Base-by-base conservation (phyloP, 2,113 vertebrate species). In the Protomyctophum bolini region DNA sequence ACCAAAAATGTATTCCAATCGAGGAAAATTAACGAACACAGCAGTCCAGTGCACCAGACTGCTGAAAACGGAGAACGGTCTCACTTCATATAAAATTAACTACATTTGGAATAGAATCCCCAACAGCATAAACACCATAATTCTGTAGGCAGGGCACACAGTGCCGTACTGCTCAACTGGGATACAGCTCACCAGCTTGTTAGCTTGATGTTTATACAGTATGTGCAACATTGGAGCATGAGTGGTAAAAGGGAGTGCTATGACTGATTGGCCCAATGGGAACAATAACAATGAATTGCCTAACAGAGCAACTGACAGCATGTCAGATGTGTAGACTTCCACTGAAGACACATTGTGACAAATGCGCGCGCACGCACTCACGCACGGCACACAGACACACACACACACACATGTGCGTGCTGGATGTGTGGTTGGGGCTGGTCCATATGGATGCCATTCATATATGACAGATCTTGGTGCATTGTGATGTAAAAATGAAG, bases 381-480 rank as follows among this genome's bases (percentile, higher is more conserved):
- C 51, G 12, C 58, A 67, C 11, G 58, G 55, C 3, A 55, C 7
- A 59, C 10, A 57, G 58, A 68, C 8, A 67, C 50, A 50, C 4
- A 48, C 48, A 63, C 10, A 50, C 29, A 63, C 28, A 45, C 45
- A 12, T 9, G 21, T 21, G 21, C 1, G 21, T 21, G 21, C 21
- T 21, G 21, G 21, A 21, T 21, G 21, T 21, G 21, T 21, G 21
- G 21, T 21, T 21, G 21, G 21, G 21, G 21, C 21, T 21, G 21
- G 1, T 21, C 21, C 21, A 6, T 41, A 62, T 2, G 46, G 60
- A 66, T 4, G 21, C 21, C 87, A 88, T 91, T 83, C 86, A 89
- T 89, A 88, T 84, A 80, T 79, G 89, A 75, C 65, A 88, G 83
- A 21, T 45, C 65, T 48, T 56, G 21, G 21, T 21, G 21, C 21